These are phyloP conservation scores for Tursiops truncatus DNA, from an alignment of 2,113 vertebrate species.

Conservation along the genomic window DNA sequence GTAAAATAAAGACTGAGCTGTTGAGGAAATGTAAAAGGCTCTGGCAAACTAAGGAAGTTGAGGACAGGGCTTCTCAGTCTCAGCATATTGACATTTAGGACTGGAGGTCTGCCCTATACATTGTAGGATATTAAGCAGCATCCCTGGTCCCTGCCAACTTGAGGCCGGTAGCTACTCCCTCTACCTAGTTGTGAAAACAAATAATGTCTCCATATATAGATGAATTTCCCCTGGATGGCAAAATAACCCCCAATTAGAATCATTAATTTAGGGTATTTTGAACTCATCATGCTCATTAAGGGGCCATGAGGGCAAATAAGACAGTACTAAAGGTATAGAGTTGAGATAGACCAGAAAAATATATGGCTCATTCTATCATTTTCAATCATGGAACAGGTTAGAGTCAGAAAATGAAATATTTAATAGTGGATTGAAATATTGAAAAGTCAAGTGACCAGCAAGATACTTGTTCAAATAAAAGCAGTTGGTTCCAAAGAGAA, in stretches of 20 bases:
- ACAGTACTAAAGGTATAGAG: not conserved
- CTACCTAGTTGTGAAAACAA: not conserved
- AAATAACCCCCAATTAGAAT: not conserved
- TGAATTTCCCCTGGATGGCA: not conserved
- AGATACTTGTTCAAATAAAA: not conserved
- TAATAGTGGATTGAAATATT: not conserved
- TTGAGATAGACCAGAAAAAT: not conserved
- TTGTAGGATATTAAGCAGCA: not conserved
- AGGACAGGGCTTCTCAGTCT: not conserved
- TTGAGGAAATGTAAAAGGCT: not conserved
- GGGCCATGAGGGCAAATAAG: not conserved
- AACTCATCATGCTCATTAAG: not conserved
- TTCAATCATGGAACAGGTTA: not conserved
- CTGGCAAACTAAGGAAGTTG: not conserved
- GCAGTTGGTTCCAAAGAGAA: not conserved
- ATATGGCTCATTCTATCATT: not conserved
- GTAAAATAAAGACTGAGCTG: not conserved
- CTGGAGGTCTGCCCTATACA: no score
- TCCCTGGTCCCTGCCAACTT: not conserved
- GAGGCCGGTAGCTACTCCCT: rapidly evolving
- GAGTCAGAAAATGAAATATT: not conserved
- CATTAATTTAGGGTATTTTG: not conserved
- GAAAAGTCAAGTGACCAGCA: not conserved
- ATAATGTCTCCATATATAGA: not conserved
- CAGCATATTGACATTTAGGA: not conserved